phyloP scores from a whole-genome alignment of 2,888 invertebrate genomes.

The Argyresthia albistria region DNA sequence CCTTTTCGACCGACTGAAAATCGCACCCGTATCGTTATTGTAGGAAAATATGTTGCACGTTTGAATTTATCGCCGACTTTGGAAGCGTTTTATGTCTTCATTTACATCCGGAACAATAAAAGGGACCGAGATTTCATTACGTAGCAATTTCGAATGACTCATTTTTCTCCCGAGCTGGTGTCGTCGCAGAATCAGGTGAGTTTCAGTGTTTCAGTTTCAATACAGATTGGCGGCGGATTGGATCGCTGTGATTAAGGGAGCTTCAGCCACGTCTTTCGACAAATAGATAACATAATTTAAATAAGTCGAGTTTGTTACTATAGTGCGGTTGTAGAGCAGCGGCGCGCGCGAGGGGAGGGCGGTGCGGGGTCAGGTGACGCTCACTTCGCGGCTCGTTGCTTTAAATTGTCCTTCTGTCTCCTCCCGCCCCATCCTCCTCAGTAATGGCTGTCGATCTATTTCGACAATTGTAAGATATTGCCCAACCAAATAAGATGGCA shows the following conservation, averaged over 20 bases:
- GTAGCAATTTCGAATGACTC: conserved; percentile 6
- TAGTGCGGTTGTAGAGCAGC: conserved; percentile 6
- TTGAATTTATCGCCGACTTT: neutral
- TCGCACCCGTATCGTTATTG: too few relatives aligned
- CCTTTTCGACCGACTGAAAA: too few relatives aligned
- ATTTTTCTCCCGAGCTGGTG: neutral
- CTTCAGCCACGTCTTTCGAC: conserved; percentile 16
- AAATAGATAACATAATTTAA: conserved; percentile 34
- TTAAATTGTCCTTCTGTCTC: conserved; percentile 18
- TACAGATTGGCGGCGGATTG: conserved; percentile 21
- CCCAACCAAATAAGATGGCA: conserved; percentile 39
- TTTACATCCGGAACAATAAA: conserved; percentile 6
- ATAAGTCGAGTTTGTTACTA: conserved; percentile 17
- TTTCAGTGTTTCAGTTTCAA: conserved; percentile 11
- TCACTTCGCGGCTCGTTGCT: conserved; percentile 22
- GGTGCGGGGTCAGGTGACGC: conserved; percentile 25
- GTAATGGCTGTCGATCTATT: conserved; percentile 38
- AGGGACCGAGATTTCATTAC: conserved; percentile 7
- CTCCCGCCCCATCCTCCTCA: neutral
- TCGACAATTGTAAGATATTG: conserved; percentile 33
- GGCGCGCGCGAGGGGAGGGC: conserved; percentile 3
- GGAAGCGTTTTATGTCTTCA: neutral
- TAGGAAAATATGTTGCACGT: too few relatives aligned
- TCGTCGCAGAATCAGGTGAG: neutral
- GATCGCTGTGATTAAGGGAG: conserved; percentile 24